Conservation (phyloP, 1,140 invertebrate species). For the Macrocentrus cingulum region DNA sequence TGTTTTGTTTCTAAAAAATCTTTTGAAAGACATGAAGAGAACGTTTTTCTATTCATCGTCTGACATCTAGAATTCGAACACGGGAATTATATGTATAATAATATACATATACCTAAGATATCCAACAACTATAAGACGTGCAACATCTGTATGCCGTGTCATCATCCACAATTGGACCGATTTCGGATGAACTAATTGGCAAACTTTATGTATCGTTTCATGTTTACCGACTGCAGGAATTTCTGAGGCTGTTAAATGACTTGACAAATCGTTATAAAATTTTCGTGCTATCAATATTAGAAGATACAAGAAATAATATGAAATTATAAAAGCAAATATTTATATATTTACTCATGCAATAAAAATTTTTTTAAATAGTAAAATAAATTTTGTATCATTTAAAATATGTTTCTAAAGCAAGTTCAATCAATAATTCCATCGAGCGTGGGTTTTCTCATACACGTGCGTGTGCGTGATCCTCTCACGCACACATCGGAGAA, state of each 20-base stretch:
- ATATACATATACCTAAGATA: too few relatives aligned
- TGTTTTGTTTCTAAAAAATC: too few relatives aligned
- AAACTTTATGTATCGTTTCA: conserved; percentile 18
- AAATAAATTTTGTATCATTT: too few relatives aligned
- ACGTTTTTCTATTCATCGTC: too few relatives aligned
- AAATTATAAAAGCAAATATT: too few relatives aligned
- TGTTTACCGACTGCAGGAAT: conserved; percentile 7
- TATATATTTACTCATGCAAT: too few relatives aligned
- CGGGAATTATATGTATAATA: too few relatives aligned
- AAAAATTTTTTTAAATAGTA: too few relatives aligned
- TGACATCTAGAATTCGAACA: too few relatives aligned
- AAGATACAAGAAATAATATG: too few relatives aligned
- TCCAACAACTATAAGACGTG: not conserved
- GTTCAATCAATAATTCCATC: conserved; percentile 13
- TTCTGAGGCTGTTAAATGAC: not conserved
- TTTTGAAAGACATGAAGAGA: too few relatives aligned
- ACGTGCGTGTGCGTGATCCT: not conserved
- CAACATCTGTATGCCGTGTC: conserved; percentile 12
- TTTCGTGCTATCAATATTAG: too few relatives aligned
- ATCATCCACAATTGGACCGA: conserved; percentile 16
- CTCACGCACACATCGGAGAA: conserved; percentile 5
- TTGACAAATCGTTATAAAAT: not conserved
- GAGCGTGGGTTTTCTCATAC: conserved; percentile 1
- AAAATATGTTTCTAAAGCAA: not conserved
- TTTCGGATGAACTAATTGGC: conserved; percentile 19